Percentiles rank a stretch among this genome's conserved stretches.
Evolutionary conservation across 2,888 invertebrate genomes (phyloP).

Genomic region (Pterobdella sp.): DNA sequence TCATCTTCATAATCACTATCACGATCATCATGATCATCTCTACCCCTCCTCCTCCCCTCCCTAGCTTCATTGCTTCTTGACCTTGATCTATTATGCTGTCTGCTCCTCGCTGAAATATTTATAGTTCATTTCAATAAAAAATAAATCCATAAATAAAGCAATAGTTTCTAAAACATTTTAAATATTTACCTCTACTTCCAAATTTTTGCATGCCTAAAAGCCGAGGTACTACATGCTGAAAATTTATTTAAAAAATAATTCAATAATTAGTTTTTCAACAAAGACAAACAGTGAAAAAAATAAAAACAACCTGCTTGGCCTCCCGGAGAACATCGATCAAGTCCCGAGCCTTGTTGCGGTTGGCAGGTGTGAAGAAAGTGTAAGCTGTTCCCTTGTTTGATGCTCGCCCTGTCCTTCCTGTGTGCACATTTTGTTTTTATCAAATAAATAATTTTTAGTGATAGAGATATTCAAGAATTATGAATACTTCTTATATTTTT

Average conservation of each 20-base stretch:
- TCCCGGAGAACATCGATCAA: slow-evolving; percentile 82
- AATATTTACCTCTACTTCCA: not conserved
- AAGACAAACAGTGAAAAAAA: not conserved
- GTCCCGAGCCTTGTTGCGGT: slow-evolving; percentile 83
- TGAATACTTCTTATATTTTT: too few species aligned
- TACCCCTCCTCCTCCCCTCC: slow-evolving; percentile 9
- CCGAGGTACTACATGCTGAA: slow-evolving; percentile 5
- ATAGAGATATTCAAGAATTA: too few species aligned
- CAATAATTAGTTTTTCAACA: not conserved
- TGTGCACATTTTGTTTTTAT: too few species aligned
- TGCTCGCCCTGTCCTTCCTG: slow-evolving; percentile 73
- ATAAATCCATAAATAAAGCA: not conserved
- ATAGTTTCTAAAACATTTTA: not conserved
- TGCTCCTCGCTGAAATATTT: not conserved
- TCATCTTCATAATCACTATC: not conserved
- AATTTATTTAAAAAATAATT: not conserved
- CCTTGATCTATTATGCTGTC: not conserved
- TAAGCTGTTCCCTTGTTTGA: slow-evolving; percentile 89
- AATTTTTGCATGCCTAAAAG: slow-evolving; percentile 26
- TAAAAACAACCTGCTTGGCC: slow-evolving; percentile 64
- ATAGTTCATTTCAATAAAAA: not conserved
- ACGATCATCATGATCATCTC: not conserved
- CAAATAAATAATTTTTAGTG: too few species aligned
- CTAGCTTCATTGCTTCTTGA: not conserved
- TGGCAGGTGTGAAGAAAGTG: slow-evolving; percentile 86